Conservation (phyloP, 2,888 invertebrate genomes). For the Pinctada fucata region DNA sequence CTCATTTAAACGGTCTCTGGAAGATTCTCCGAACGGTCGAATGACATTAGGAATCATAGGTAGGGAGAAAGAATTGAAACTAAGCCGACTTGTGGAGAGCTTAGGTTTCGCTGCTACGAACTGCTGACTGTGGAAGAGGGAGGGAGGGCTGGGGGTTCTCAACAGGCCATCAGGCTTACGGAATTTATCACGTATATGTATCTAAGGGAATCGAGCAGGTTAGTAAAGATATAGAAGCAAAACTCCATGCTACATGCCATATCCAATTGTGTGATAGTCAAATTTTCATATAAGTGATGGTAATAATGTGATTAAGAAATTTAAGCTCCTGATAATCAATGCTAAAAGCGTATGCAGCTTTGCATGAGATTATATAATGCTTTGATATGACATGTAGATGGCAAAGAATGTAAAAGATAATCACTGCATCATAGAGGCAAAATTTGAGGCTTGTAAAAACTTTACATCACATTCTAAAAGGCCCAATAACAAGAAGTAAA, state of each 20-base stretch:
- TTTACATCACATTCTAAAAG: no score
- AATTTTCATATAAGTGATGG: no score
- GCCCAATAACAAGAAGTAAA: no score
- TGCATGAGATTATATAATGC: no score
- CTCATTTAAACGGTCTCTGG: constrained; percentile 18
- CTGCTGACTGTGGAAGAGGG: constrained; percentile 4
- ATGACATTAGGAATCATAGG: constrained; percentile 40
- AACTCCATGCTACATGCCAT: neutral
- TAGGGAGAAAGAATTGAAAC: constrained; percentile 15
- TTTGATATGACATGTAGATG: no score
- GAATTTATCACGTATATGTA: constrained; percentile 35
- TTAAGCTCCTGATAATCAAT: no score
- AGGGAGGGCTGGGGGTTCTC: constrained; percentile 34
- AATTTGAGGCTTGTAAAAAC: no score
- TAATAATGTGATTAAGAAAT: no score
- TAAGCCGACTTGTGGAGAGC: neutral
- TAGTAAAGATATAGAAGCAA: constrained; percentile 13
- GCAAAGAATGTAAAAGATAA: no score
- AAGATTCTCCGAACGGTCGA: constrained; percentile 32
- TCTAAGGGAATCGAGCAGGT: constrained; percentile 27
- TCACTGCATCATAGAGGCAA: no score
- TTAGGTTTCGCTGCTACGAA: constrained; percentile 16
- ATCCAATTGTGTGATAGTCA: no score
- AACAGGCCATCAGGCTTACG: constrained; percentile 42
- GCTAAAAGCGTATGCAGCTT: no score